phyloP scores from a whole-genome alignment of 2,888 invertebrate genomes.

The Temnothorax ravouxi region DNA sequence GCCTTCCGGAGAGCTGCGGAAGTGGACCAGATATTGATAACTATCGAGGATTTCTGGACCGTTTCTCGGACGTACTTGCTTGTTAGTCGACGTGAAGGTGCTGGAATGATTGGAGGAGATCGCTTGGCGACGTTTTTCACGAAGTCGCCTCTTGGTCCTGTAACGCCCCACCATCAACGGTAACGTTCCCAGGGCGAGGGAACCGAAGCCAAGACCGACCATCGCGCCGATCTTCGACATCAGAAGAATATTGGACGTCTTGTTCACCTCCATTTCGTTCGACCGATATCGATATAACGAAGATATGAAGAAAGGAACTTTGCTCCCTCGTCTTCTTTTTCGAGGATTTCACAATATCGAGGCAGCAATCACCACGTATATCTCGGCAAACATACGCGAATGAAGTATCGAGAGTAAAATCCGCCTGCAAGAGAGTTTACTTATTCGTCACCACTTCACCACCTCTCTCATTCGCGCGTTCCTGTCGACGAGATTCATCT shows the following conservation, averaged over 20 bases:
- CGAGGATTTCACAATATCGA: slow-evolving; percentile 10
- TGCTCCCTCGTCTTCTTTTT: neutral
- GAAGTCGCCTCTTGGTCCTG: slow-evolving; percentile 71
- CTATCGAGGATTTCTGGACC: neutral
- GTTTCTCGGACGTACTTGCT: slow-evolving; percentile 73
- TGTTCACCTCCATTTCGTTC: slow-evolving; percentile 71
- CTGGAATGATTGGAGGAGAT: slow-evolving; percentile 79
- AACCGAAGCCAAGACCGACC: slow-evolving; percentile 88
- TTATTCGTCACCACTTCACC: slow-evolving; percentile 37
- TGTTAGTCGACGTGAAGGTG: slow-evolving; percentile 77
- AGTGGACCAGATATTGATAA: neutral
- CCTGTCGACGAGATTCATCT: slow-evolving; percentile 23
- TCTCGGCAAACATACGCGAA: neutral
- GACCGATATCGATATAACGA: neutral
- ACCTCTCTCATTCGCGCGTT: slow-evolving; percentile 32
- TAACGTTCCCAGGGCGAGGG: slow-evolving; percentile 88
- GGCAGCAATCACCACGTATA: neutral
- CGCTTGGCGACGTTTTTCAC: slow-evolving; percentile 73
- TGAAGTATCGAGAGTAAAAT: neutral
- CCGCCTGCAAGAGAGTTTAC: neutral
- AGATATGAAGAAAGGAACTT: neutral
- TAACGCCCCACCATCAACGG: slow-evolving; percentile 87
- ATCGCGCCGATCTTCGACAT: slow-evolving; percentile 89
- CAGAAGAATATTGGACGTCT: slow-evolving; percentile 81
- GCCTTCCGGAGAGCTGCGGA: slow-evolving; percentile 37